These are phyloP conservation scores for Drosophila pseudoobscura DNA, from an alignment of 1,140 invertebrate genomes.

Conservation along the genomic window DNA sequence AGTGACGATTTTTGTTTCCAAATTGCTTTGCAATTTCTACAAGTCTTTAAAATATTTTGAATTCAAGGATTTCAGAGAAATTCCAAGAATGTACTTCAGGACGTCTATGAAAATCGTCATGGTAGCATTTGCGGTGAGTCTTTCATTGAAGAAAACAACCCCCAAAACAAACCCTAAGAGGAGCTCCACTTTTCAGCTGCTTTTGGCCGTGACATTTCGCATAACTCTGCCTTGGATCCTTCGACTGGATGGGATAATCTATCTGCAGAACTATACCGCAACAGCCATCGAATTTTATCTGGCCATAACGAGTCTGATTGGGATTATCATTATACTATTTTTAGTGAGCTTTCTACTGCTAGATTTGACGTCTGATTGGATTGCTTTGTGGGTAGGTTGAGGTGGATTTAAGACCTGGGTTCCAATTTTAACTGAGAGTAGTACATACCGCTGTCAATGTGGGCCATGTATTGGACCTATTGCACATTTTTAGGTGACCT, in stretches of 20 bases:
- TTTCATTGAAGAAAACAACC: neutral
- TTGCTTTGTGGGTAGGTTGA: slow-evolving; percentile 22
- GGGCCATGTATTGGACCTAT: neutral
- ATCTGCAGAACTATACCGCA: neutral
- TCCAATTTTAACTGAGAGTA: neutral
- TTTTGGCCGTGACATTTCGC: slow-evolving; percentile 28
- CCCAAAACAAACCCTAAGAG: too few species aligned
- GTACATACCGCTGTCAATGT: slow-evolving; percentile 36
- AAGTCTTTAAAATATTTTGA: neutral
- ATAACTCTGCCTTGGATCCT: slow-evolving; percentile 10
- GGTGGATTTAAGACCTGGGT: neutral
- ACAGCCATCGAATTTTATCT: neutral
- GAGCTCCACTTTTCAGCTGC: slow-evolving; percentile 11
- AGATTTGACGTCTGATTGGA: slow-evolving; percentile 29
- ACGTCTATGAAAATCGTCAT: neutral
- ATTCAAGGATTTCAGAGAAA: neutral
- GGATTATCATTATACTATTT: slow-evolving; percentile 14
- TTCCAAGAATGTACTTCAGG: too few species aligned
- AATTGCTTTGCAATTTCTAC: slow-evolving; percentile 10
- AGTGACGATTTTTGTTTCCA: too few species aligned
- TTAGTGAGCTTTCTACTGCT: slow-evolving; percentile 22
- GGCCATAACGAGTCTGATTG: neutral
- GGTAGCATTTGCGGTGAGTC: slow-evolving; percentile 26
- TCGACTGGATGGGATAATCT: neutral
- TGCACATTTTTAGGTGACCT: neutral